Evolutionary conservation across 2,888 invertebrate genomes (phyloP).

Genomic region (Cerceris rybyensis): DNA sequence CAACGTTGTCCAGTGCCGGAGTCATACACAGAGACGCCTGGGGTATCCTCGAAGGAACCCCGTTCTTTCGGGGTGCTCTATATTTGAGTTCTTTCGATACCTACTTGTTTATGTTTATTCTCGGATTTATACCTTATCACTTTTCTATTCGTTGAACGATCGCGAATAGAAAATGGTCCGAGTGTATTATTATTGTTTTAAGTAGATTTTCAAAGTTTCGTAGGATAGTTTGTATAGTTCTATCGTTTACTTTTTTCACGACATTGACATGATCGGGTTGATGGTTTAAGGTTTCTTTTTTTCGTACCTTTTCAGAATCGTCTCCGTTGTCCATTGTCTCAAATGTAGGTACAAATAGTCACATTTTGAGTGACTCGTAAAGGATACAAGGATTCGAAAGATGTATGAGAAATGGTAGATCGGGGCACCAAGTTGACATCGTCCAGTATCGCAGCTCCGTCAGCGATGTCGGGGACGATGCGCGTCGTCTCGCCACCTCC

Average conservation of each 20-base stretch:
- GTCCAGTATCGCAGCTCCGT: constrained; percentile 32
- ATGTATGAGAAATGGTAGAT: neutral
- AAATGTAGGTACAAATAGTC: neutral
- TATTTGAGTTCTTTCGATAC: neutral
- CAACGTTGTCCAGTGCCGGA: constrained; percentile 62
- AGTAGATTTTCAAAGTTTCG: neutral
- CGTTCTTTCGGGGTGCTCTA: constrained; percentile 4
- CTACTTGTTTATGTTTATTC: neutral
- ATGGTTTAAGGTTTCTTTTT: no score
- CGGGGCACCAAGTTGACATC: constrained; percentile 39
- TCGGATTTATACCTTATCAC: neutral
- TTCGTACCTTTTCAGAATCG: no score
- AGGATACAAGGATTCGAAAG: no score
- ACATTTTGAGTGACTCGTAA: neutral
- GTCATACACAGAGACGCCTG: constrained; percentile 51
- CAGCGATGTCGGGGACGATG: constrained; percentile 41
- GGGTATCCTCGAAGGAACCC: constrained; percentile 36
- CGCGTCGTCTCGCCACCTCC: constrained; percentile 41
- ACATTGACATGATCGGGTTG: neutral
- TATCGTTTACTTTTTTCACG: neutral
- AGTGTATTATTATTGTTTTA: neutral
- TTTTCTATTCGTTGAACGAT: neutral
- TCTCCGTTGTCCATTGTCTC: no score
- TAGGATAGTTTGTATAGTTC: neutral
- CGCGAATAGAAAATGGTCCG: neutral